Evolutionary conservation across 2,113 vertebrate species (phyloP).

Genomic region (Mastomys coucha): DNA sequence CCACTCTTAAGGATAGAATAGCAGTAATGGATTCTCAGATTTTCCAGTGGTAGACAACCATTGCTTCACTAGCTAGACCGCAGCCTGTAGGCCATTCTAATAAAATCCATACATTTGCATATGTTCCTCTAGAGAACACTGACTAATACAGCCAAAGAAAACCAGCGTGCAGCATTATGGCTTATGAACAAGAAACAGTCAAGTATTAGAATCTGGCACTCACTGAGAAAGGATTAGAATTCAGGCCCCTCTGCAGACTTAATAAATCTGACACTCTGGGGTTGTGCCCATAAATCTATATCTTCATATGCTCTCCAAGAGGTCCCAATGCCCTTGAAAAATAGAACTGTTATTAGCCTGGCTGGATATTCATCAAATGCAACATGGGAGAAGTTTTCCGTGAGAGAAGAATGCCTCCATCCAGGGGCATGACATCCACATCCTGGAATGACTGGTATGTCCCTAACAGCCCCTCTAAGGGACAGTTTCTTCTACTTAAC

Average conservation of each 20-base stretch:
- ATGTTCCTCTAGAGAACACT: neutral
- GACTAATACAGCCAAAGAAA: neutral
- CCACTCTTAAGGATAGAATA: neutral
- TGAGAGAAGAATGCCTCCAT: neutral
- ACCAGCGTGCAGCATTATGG: neutral
- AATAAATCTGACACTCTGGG: neutral
- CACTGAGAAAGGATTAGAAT: conserved; percentile 11
- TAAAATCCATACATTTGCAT: neutral
- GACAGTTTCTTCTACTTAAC: neutral
- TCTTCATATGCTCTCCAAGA: neutral
- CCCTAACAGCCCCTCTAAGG: neutral
- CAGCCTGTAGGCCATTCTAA: neutral
- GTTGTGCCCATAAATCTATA: neutral
- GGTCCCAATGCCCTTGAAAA: neutral
- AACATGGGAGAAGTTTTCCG: neutral
- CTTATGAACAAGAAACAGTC: conserved; percentile 19
- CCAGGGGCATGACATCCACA: neutral
- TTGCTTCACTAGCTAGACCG: neutral
- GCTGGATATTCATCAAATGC: neutral
- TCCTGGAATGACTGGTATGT: neutral
- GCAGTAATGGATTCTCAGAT: neutral
- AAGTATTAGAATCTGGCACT: neutral
- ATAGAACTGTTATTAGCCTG: neutral
- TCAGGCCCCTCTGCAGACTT: neutral
- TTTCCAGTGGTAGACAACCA: neutral